Evolutionary conservation across 2,888 invertebrate genomes (phyloP).

Genomic region (Prostheceraeus crozeri): DNA sequence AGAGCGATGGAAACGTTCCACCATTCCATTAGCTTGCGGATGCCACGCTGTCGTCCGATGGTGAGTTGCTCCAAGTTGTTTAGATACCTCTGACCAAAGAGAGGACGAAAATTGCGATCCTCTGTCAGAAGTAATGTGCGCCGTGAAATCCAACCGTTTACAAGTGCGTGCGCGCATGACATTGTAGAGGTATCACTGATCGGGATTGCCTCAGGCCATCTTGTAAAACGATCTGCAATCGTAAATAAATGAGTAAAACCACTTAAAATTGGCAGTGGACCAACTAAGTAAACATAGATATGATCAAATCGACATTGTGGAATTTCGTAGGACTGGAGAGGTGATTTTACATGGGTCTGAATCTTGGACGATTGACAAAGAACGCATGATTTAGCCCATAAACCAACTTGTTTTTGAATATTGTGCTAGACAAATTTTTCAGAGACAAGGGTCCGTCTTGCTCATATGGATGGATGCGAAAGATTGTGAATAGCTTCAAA

Average conservation of each 20-base stretch:
- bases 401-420: conserved; percentile 42
- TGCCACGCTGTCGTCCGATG: conserved; percentile 29
- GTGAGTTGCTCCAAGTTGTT: conserved; percentile 29
- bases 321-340: conserved; percentile 22
- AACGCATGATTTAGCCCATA: conserved; percentile 46
- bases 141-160: conserved; percentile 52
- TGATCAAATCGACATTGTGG: conserved; percentile 49
- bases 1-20: conserved; percentile 55
- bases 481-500: conserved; percentile 21
- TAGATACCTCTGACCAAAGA: conserved; percentile 38
- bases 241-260: conserved; percentile 43
- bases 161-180: conserved; percentile 49
- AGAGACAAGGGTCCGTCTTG: conserved; percentile 28
- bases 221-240: conserved; percentile 44
- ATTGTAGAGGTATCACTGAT: conserved; percentile 40
- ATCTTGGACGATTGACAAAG: conserved; percentile 50
- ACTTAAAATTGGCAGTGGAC: conserved; percentile 49
- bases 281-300: conserved; percentile 57
- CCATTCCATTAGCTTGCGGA: conserved; percentile 52
- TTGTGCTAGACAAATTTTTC: conserved; percentile 20
- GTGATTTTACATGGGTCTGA: conserved; percentile 44
- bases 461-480: conserved; percentile 30
- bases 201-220: conserved; percentile 40
- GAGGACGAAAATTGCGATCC: conserved; percentile 45
- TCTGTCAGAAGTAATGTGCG: conserved; percentile 37